These are phyloP conservation scores for Ectropis crepuscularia DNA, from an alignment of 2,888 invertebrate species.

Conservation along the genomic window DNA sequence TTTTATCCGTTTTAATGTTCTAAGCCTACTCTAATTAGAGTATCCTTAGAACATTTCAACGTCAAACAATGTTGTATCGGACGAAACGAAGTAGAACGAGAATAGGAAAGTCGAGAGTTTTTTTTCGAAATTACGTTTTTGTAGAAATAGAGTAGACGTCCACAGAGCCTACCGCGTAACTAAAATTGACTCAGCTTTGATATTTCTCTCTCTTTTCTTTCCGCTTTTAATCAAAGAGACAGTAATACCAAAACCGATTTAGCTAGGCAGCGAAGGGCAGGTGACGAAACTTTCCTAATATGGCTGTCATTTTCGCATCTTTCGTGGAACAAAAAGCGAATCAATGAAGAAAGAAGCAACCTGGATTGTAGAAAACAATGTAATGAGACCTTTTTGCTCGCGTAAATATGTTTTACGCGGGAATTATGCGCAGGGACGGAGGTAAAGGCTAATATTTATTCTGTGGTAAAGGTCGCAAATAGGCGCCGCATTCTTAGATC, in stretches of 20 bases:
- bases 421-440: conserved; percentile 54
- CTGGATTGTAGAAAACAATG: conserved; percentile 48
- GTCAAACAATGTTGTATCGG: too few relatives aligned
- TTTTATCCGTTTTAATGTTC: too few relatives aligned
- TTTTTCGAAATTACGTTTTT: too few relatives aligned
- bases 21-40: too few relatives aligned
- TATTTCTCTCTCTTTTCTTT: too few relatives aligned
- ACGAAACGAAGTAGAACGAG: too few relatives aligned
- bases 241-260: neutral
- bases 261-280: neutral
- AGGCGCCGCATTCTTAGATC: conserved; percentile 36
- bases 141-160: too few relatives aligned
- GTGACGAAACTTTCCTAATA: conserved; percentile 9
- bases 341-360: conserved; percentile 31
- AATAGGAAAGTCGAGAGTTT: too few relatives aligned
- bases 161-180: too few relatives aligned
- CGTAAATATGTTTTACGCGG: conserved; percentile 58
- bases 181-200: too few relatives aligned
- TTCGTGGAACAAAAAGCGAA: conserved; percentile 28
- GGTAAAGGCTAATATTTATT: too few relatives aligned
- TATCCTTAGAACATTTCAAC: too few relatives aligned
- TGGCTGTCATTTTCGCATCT: conserved; percentile 11
- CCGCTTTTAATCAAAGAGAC: neutral
- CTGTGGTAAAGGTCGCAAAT: conserved; percentile 57
- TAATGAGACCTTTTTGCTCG: conserved; percentile 49